Base-by-base conservation (phyloP, 2,113 vertebrate species). In the Hystrix brachyura region DNA sequence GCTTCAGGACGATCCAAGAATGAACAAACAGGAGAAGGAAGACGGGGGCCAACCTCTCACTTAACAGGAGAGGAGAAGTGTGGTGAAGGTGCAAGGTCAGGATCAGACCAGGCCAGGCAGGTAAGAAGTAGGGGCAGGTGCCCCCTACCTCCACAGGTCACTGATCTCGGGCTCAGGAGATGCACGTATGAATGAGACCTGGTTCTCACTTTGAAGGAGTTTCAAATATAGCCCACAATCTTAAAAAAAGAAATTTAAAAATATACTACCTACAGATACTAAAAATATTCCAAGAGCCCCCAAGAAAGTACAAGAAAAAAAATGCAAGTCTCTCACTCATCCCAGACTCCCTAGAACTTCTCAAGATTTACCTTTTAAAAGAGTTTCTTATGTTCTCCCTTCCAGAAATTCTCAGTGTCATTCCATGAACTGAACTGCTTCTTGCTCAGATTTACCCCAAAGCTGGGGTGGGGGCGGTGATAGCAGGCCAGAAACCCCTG, bases 381-480 rank as follows among this genome's bases (percentile, higher is more conserved):
- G 18, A 76, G 29, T 62, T 92, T 69, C 80, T 74, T 43, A 15
- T 11, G n/a, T 57, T 83, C 11, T 8, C n/a, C 8, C 53, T 93
- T 81, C 80, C 80, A 92, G 72, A 95, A 92, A 84, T 84, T 86
- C 64, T 90, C 91, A 55, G 72, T 64, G 53, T 51, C 34, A 59
- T 95, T 51, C 11, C 72, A 85, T 78, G 51, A 90, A 90, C 53
- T 21, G 46, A 87, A 87, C 23, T 64, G 90, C 78, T 90, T 74
- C 83, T 87, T 92, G 85, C 90, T 95, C 64, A 79, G 83, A 65
- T 71, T 81, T 84, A 51, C 43, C 59, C 19, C 46, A n/a, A 94
- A 87, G 29, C 51, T 5, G 7, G 25, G 43, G 12, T 59, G n/a
- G 23, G 34, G 38, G 38, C 19, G 18, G n/a, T 59, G 78, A 67